A percentile compares a stretch with the other conserved stretches of the same genome.
These are phyloP conservation scores for Trachops cirrhosus DNA, from an alignment of 2,797 vertebrate genomes.

Conservation along the genomic window DNA sequence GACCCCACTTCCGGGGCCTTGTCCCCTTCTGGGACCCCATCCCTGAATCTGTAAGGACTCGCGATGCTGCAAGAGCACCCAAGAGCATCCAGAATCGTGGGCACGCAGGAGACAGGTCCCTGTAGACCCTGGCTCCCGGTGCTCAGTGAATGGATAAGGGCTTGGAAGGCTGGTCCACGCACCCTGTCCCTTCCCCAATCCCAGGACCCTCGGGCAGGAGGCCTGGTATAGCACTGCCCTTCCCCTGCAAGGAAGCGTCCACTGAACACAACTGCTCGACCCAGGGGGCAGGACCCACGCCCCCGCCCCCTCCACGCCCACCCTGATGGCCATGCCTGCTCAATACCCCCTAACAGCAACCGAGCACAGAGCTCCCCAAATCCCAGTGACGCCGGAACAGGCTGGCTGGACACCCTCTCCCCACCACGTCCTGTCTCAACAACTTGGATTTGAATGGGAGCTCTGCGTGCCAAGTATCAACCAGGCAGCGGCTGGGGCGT, in stretches of 20 bases:
- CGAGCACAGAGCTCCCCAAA: background rate
- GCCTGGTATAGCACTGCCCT: background rate
- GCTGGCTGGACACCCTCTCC: background rate
- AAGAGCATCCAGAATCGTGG: background rate
- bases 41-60: background rate
- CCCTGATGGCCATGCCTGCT: background rate
- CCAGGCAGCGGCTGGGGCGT: background rate
- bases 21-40: background rate
- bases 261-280: fast-evolving
- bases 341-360: background rate
- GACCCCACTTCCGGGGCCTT: background rate
- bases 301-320: background rate
- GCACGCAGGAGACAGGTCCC: background rate
- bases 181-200: too few species aligned
- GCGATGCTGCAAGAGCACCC: background rate
- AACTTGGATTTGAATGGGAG: background rate
- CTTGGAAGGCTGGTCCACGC: too few species aligned
- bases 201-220: background rate
- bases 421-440: background rate
- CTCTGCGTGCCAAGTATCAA: background rate
- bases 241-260: too few species aligned
- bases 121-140: background rate
- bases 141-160: background rate
- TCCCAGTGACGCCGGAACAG: background rate
- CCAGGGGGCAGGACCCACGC: background rate